Percentiles rank a stretch among this genome's conserved stretches.
Conservation (phyloP, 1,140 invertebrate genomes). For the Drosophila kohkoa region DNA sequence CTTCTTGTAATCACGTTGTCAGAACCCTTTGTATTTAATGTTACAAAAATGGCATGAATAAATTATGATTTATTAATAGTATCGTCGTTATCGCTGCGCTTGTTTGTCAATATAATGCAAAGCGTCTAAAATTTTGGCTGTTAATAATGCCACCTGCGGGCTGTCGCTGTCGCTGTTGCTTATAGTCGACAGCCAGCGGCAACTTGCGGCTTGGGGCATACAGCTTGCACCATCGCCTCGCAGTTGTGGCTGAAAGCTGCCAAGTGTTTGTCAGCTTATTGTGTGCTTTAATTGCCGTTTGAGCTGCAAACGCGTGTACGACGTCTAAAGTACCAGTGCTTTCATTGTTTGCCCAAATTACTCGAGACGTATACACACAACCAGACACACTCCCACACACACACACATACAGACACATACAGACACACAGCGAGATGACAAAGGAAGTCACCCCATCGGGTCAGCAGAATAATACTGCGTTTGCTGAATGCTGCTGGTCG, state of each 20-base stretch:
- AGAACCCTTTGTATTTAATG: no score
- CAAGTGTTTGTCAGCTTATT: conserved; percentile 79
- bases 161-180: no score
- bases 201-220: conserved; percentile 14
- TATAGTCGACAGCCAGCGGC: background rate
- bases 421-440: conserved; percentile 22
- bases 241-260: conserved; percentile 38
- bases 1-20: no score
- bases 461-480: conserved; percentile 27
- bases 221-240: conserved; percentile 33
- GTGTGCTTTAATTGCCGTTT: conserved; percentile 77
- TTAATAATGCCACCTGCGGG: background rate
- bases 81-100: no score
- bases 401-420: background rate
- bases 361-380: conserved; percentile 39
- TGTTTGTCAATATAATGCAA: no score
- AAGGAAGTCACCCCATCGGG: conserved; percentile 40
- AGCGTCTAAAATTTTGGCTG: background rate
- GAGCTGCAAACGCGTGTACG: conserved; percentile 59
- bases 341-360: conserved; percentile 72
- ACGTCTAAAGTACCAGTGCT: conserved; percentile 36
- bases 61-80: no score
- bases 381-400: conserved; percentile 34
- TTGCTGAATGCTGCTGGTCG: conserved; percentile 45
- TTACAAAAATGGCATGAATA: no score